These are phyloP conservation scores for Thermophis baileyi DNA, from an alignment of 2,113 vertebrate species.

Conservation along the genomic window DNA sequence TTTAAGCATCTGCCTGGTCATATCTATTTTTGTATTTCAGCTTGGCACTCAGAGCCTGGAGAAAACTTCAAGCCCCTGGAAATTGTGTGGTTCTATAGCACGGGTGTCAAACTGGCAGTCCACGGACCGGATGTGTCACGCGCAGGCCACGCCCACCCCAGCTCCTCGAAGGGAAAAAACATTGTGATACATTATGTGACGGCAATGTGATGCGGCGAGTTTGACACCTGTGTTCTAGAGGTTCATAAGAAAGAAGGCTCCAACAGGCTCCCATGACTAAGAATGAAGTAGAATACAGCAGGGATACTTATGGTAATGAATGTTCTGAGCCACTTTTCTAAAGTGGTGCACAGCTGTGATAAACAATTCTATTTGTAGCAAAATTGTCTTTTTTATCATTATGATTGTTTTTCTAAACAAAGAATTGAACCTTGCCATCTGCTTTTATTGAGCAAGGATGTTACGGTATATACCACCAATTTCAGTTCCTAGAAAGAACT, in stretches of 20 bases:
- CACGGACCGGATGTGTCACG: too few relatives aligned
- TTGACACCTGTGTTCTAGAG: background rate
- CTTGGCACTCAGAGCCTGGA: background rate
- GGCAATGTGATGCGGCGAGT: background rate
- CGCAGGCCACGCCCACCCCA: too few relatives aligned
- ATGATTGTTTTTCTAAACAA: constrained; percentile 40
- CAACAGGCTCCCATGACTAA: background rate
- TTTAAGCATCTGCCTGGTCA: background rate
- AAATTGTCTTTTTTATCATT: constrained; percentile 37
- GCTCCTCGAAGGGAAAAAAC: too few relatives aligned
- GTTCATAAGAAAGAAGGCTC: background rate
- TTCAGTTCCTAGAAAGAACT: constrained; percentile 43
- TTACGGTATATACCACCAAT: background rate
- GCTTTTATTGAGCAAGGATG: constrained; percentile 28
- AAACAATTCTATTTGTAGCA: constrained; percentile 26
- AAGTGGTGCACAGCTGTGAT: background rate
- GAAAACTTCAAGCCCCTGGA: background rate
- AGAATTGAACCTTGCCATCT: constrained; percentile 48
- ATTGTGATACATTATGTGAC: too few relatives aligned
- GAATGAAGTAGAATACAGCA: background rate
- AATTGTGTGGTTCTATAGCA: background rate
- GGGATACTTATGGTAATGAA: background rate
- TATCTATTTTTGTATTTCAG: background rate
- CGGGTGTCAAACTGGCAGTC: background rate
- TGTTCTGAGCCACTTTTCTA: background rate